Percentiles rank a stretch among this genome's conserved stretches.
Evolutionary conservation across 1,140 invertebrate species (phyloP).

Genomic region (Drosophila suzukii): DNA sequence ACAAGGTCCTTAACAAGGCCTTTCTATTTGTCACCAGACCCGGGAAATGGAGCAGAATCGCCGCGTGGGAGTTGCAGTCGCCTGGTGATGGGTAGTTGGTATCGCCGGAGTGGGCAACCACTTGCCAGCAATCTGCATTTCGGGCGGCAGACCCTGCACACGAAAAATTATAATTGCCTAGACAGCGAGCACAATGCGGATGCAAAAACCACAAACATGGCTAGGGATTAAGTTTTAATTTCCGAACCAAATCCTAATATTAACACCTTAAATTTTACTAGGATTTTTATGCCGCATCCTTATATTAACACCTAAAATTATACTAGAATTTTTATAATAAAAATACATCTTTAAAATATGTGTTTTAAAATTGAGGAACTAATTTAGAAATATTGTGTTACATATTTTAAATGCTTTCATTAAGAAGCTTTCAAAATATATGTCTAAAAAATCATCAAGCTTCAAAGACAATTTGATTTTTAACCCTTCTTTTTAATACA

Average conservation of each 20-base stretch:
- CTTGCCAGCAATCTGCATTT: slow-evolving; percentile 64
- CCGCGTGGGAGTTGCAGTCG: slow-evolving; percentile 7
- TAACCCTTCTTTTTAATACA: too few species aligned
- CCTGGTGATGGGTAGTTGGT: slow-evolving; percentile 1
- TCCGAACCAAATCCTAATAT: not conserved
- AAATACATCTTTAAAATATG: too few species aligned
- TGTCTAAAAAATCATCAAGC: too few species aligned
- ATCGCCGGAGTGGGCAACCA: slow-evolving; percentile 17
- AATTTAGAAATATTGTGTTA: too few species aligned
- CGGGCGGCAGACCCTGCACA: slow-evolving; percentile 14
- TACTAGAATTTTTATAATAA: too few species aligned
- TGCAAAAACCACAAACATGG: not conserved
- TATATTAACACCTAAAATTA: too few species aligned
- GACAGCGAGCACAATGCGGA: slow-evolving; percentile 17
- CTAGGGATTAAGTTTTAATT: not conserved
- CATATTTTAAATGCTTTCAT: too few species aligned
- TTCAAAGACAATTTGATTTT: too few species aligned
- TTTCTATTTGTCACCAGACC: slow-evolving; percentile 62
- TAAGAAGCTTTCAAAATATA: too few species aligned
- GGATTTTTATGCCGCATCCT: too few species aligned
- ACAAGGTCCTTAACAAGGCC: slow-evolving; percentile 50
- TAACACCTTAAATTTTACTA: too few species aligned
- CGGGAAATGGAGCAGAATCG: slow-evolving; percentile 39
- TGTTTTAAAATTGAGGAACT: too few species aligned
- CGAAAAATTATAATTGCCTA: slow-evolving; percentile 65